Percentiles rank a stretch among this genome's conserved stretches.
Conservation (phyloP, 2,113 vertebrate species). For the Elaphurus davidianus region DNA sequence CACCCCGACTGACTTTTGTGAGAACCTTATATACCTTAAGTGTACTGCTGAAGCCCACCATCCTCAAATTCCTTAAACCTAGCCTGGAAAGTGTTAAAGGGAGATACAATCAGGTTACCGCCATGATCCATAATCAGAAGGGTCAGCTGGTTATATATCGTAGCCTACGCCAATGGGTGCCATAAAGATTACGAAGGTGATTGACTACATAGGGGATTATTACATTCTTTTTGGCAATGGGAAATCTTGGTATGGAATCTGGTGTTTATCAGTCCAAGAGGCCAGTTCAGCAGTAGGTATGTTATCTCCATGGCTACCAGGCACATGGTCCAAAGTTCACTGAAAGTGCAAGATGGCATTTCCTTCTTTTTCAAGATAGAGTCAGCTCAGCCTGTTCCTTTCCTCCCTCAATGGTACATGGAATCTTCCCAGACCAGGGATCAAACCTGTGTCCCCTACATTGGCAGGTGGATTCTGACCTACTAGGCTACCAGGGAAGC, state of each 20-base stretch:
- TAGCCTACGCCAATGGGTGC: background rate
- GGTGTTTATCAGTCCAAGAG: background rate
- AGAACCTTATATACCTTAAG: background rate
- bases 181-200: background rate
- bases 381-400: background rate
- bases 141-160: background rate
- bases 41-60: background rate
- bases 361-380: background rate
- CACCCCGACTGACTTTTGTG: accelerated
- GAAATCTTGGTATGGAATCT: background rate
- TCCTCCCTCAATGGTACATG: background rate
- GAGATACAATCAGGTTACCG: background rate
- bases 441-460: background rate
- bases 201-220: background rate
- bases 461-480: background rate
- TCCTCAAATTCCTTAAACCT: background rate
- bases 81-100: background rate
- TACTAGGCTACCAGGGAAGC: background rate
- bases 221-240: background rate
- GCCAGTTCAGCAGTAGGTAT: accelerated
- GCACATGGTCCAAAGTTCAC: background rate
- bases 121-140: background rate
- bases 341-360: background rate
- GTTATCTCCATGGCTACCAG: background rate
- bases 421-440: background rate